Conservation (phyloP, 2,888 invertebrate species). For the Calephelis perditalis region DNA sequence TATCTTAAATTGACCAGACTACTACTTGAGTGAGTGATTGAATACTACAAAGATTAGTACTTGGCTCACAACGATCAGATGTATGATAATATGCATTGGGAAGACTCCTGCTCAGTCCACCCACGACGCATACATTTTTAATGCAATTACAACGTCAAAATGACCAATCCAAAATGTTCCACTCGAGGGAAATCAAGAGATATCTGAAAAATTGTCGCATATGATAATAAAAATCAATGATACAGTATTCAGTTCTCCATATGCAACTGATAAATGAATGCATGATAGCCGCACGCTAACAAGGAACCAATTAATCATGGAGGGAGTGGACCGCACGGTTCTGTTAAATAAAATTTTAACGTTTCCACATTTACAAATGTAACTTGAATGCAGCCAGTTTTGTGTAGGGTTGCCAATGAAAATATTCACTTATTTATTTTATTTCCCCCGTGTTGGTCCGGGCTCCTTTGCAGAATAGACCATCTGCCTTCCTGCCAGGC, state of each 20-base stretch:
- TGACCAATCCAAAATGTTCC: too few species aligned
- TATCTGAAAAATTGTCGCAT: background rate
- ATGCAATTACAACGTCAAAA: too few species aligned
- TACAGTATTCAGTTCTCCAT: slow-evolving; percentile 22
- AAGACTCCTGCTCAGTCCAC: too few species aligned
- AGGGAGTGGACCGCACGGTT: slow-evolving; percentile 27
- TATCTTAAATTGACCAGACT: too few species aligned
- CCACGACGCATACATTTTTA: too few species aligned
- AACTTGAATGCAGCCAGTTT: slow-evolving; percentile 24
- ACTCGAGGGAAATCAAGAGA: too few species aligned
- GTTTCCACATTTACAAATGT: slow-evolving; percentile 23
- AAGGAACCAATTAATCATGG: slow-evolving; percentile 32
- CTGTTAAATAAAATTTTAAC: slow-evolving; percentile 29
- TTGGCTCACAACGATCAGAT: background rate
- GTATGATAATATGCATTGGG: background rate
- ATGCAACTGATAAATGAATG: slow-evolving; percentile 27
- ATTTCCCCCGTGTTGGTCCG: too few species aligned
- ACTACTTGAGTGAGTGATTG: too few species aligned
- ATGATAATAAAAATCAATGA: slow-evolving; percentile 22
- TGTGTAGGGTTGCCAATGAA: slow-evolving; percentile 22
- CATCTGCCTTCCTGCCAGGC: too few species aligned
- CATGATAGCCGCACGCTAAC: slow-evolving; percentile 31
- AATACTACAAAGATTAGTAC: too few species aligned
- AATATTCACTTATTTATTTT: too few species aligned
- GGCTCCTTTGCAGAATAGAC: too few species aligned